Percentiles rank a stretch among this genome's conserved stretches.
phyloP scores from a whole-genome alignment of 1,140 invertebrate genomes.

The Drosophila ercepeae region DNA sequence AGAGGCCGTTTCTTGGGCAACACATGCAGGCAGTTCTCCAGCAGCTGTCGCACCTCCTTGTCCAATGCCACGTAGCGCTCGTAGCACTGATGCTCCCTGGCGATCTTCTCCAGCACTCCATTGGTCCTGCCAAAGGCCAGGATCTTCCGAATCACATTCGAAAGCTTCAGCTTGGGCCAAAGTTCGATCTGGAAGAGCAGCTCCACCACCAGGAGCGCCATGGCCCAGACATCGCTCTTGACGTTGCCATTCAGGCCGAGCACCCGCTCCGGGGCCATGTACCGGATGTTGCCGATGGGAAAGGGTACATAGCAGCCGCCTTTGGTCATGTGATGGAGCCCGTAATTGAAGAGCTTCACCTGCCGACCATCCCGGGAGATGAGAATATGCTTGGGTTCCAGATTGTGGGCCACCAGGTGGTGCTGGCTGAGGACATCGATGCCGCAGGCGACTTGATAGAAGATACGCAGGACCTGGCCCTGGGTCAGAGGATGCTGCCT shows the following conservation, averaged over 20 bases:
- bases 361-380: slow-evolving; percentile 88
- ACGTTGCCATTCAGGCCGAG: slow-evolving; percentile 86
- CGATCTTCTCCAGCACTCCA: slow-evolving; percentile 89
- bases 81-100: slow-evolving; percentile 89
- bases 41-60: slow-evolving; percentile 86
- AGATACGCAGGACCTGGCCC: slow-evolving; percentile 86
- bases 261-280: slow-evolving; percentile 94
- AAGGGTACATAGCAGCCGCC: slow-evolving; percentile 89
- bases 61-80: slow-evolving; percentile 85
- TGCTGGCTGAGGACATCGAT: slow-evolving; percentile 90
- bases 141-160: slow-evolving; percentile 90
- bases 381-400: slow-evolving; percentile 93
- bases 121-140: slow-evolving; percentile 88
- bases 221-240: slow-evolving; percentile 95
- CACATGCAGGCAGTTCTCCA: slow-evolving; percentile 89
- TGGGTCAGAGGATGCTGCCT: slow-evolving; percentile 83
- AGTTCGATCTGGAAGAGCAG: slow-evolving; percentile 87
- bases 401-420: slow-evolving; percentile 91
- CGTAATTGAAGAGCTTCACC: slow-evolving; percentile 96
- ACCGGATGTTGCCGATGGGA: slow-evolving; percentile 93
- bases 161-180: slow-evolving; percentile 90
- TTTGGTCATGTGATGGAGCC: slow-evolving; percentile 95
- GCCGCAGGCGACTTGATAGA: slow-evolving; percentile 89
- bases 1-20: slow-evolving; percentile 87
- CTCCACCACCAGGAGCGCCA: slow-evolving; percentile 94